Percentiles rank a stretch among this genome's conserved stretches.
These are phyloP conservation scores for Cecropterus lyciades DNA, from an alignment of 1,140 invertebrate genomes.

Conservation along the genomic window DNA sequence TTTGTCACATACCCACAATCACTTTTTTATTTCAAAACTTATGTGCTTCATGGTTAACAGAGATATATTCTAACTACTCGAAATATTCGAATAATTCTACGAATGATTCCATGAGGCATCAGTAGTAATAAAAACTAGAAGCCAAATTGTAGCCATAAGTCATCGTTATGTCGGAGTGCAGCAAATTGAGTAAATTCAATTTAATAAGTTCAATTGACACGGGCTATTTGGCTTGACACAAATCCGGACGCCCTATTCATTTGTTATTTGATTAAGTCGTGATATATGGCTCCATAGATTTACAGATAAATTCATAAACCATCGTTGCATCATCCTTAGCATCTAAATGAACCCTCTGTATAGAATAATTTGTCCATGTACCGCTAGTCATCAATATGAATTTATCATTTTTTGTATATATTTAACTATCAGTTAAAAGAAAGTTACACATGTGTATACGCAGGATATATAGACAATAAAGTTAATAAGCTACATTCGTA, in stretches of 20 bases:
- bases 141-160: conserved; percentile 44
- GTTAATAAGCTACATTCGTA: too few relatives aligned
- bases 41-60: too few relatives aligned
- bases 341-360: background rate
- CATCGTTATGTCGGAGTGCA: conserved; percentile 46
- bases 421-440: too few relatives aligned
- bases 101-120: background rate
- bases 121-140: background rate
- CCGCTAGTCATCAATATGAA: too few relatives aligned
- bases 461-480: too few relatives aligned
- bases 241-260: conserved; percentile 58
- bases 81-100: too few relatives aligned
- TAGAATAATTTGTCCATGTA: too few relatives aligned
- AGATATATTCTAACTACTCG: too few relatives aligned
- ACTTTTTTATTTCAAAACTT: too few relatives aligned
- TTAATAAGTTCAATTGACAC: conserved; percentile 79
- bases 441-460: too few relatives aligned
- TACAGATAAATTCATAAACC: conserved; percentile 15
- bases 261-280: conserved; percentile 57
- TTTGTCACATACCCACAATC: too few relatives aligned
- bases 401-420: too few relatives aligned
- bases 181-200: conserved; percentile 63
- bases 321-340: background rate
- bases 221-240: conserved; percentile 60
- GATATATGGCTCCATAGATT: conserved; percentile 51